Conservation (phyloP, 2,888 invertebrate species). For the Parasteatoda lunata region DNA sequence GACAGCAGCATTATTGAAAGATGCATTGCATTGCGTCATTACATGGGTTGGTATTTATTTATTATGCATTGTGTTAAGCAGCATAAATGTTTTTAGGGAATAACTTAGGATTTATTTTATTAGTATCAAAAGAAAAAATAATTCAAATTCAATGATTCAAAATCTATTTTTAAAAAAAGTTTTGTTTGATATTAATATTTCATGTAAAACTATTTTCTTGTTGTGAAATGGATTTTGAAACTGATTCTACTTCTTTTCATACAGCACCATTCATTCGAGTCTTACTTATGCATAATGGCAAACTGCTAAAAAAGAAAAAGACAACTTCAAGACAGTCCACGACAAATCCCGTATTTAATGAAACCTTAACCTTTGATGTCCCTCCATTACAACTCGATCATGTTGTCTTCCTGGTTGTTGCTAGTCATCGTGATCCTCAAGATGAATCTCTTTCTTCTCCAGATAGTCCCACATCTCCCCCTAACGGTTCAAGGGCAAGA, state of each 20-base stretch:
- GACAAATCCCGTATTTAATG: constrained; percentile 75
- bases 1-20: too few species aligned
- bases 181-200: too few species aligned
- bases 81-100: too few species aligned
- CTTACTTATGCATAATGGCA: constrained; percentile 75
- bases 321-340: constrained; percentile 73
- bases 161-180: too few species aligned
- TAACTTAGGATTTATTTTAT: too few species aligned
- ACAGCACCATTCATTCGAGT: constrained; percentile 76
- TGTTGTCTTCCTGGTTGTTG: constrained; percentile 74
- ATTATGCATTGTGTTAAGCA: too few species aligned
- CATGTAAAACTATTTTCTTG: too few species aligned
- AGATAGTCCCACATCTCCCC: constrained; percentile 67
- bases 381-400: constrained; percentile 74
- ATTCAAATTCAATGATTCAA: too few species aligned
- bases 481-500: constrained; percentile 41
- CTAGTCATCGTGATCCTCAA: constrained; percentile 70
- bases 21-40: too few species aligned
- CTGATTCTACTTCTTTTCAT: background rate
- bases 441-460: constrained; percentile 64
- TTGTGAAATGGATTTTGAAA: background rate
- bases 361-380: constrained; percentile 76
- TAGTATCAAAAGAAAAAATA: too few species aligned
- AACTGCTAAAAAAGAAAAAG: constrained; percentile 75
- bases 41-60: too few species aligned